A percentile compares a stretch with the other conserved stretches of the same genome.
Evolutionary conservation across 2,888 invertebrate species (phyloP).

Genomic region (Altica lythri): DNA sequence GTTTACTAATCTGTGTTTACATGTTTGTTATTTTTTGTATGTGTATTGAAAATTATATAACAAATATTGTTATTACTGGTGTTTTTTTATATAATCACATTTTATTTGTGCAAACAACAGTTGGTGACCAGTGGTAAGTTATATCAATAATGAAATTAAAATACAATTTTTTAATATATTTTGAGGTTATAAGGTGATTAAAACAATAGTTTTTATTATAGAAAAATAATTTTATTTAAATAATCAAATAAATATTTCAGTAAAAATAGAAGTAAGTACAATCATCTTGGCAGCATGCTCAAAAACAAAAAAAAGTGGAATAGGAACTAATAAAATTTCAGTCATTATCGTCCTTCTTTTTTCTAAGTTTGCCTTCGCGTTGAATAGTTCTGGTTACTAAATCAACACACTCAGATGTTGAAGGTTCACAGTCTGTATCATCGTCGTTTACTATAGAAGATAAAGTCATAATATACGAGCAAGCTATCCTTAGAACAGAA

Average conservation of each 20-base stretch:
- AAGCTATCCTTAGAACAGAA: conserved; percentile 89
- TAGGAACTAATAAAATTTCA: conserved; percentile 35
- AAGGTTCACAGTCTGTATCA: conserved; percentile 55
- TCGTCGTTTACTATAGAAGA: conserved; percentile 76
- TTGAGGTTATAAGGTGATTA: too few species aligned
- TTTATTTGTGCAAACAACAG: too few species aligned
- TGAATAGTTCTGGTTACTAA: conserved; percentile 90
- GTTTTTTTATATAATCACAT: too few species aligned
- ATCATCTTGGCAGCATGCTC: conserved; percentile 34
- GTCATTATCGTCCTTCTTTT: conserved; percentile 76
- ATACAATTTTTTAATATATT: too few species aligned
- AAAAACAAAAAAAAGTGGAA: too few species aligned
- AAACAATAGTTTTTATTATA: too few species aligned
- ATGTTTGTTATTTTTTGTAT: too few species aligned
- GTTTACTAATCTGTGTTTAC: too few species aligned
- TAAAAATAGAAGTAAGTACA: conserved; percentile 35
- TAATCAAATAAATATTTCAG: conserved; percentile 35
- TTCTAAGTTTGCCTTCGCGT: conserved; percentile 85
- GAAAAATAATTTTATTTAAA: conserved; percentile 32
- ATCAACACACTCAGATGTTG: conserved; percentile 79
- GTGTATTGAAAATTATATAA: too few species aligned
- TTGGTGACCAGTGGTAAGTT: too few species aligned
- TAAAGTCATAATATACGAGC: conserved; percentile 89
- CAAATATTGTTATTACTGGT: too few species aligned
- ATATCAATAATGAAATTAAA: too few species aligned